Evolutionary conservation across 1,140 invertebrate genomes (phyloP).

Genomic region (Ptiloglossa arizonensis): DNA sequence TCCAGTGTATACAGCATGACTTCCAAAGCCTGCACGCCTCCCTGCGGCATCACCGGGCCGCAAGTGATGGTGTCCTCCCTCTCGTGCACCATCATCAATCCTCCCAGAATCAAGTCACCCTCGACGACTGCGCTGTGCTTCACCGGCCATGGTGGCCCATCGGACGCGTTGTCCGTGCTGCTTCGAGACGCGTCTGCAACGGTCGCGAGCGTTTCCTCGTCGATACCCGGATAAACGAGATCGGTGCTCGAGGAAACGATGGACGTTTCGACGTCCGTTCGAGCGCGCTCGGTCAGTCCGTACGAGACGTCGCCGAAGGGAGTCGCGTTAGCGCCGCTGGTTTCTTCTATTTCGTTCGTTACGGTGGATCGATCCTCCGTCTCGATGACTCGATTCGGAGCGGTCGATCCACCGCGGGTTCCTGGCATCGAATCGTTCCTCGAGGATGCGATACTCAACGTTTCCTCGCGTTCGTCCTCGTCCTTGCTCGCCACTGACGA

Average conservation of each 20-base stretch:
- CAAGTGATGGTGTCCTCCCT: conserved; percentile 92
- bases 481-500: too few species aligned
- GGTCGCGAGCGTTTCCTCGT: too few species aligned
- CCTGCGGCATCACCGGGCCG: conserved; percentile 97
- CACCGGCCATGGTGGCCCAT: conserved; percentile 93
- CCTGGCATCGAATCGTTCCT: neutral
- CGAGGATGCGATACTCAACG: neutral
- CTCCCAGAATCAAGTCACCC: conserved; percentile 92
- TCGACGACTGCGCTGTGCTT: conserved; percentile 93
- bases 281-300: too few species aligned
- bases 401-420: neutral
- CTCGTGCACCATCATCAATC: conserved; percentile 97
- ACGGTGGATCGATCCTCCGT: too few species aligned
- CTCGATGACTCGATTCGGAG: neutral
- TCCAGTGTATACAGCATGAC: conserved; percentile 96
- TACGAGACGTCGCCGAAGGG: neutral
- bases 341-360: too few species aligned
- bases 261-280: too few species aligned
- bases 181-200: too few species aligned
- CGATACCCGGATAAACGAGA: too few species aligned
- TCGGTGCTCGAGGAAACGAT: too few species aligned
- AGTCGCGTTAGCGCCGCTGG: too few species aligned
- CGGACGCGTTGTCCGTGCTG: conserved; percentile 11
- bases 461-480: neutral
- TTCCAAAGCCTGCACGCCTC: conserved; percentile 94